Evolutionary conservation across 2,888 invertebrate species (phyloP), one percentile per base, ranked within the genome.

Genomic region (Drosophila gaucha): DNA sequence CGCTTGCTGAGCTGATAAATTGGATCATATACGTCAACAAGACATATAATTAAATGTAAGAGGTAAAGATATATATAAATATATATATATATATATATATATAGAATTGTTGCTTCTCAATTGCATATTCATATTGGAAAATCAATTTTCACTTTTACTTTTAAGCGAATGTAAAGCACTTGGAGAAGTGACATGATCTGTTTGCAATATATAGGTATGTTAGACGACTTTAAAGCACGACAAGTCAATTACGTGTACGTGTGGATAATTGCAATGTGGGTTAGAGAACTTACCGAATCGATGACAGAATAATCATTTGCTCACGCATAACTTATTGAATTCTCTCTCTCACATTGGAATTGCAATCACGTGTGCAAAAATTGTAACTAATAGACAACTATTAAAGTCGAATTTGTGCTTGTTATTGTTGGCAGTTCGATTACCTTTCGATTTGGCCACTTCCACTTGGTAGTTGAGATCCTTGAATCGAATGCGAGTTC

Each of bases 131-230:
- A 10, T 14, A 64, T 31, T 38, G 24, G n/a, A n/a, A n/a, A n/a
- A n/a, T 6, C 3, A 35, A 38, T 51, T 55, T 41, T 16, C 52
- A 71, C 74, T 67, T 67, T 74, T 50, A 62, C 62, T 74, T 74
- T 74, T 30, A 10, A 43, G 24, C 3, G 54, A 14, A 39, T 43
- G 46, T 6, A 6, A 28, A 35, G 35, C 35, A 44, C 9, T 33
- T 24, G 6, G 31, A 36, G 35, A 50, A 31, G 26, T 39, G 57
- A 49, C 43, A 26, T 59, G 46, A 66, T 54, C 50, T 54, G 43
- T n/a, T 10, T 30, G 28, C 20, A 31, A 44, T 16, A 28, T 41
- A 3, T 35, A 14, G 16, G 16, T 33, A 26, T 3, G 14, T 35
- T 10, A 18, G 14, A 9, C 30, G 14, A 35, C 6, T 28, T 43